Evolutionary conservation across 2,113 vertebrate genomes (phyloP).

Genomic region (Pedetes capensis): DNA sequence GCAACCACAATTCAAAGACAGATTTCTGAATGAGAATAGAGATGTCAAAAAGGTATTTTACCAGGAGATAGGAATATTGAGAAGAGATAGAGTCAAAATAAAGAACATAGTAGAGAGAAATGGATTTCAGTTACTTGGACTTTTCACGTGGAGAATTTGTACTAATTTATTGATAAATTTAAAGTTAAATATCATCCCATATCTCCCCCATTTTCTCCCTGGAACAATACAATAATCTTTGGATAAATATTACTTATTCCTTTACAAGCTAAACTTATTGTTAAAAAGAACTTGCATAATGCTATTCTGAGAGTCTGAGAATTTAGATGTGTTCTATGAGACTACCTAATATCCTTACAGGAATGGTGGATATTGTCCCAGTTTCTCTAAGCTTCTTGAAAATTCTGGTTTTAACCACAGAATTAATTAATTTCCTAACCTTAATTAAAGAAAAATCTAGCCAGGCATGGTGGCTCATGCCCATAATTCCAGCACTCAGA

Average conservation of each 20-base stretch:
- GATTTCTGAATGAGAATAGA: neutral
- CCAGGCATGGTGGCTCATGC: no score
- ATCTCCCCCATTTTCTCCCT: neutral
- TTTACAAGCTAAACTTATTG: neutral
- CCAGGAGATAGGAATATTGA: neutral
- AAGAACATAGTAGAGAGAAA: neutral
- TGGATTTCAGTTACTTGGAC: neutral
- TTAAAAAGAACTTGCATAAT: neutral
- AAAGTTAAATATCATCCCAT: neutral
- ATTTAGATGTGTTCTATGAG: neutral
- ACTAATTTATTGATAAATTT: neutral
- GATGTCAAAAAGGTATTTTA: neutral
- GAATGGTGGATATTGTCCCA: neutral
- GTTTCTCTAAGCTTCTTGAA: neutral
- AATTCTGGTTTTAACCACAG: neutral
- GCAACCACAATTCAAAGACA: neutral
- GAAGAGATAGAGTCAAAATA: neutral
- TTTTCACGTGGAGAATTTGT: neutral
- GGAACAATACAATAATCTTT: neutral
- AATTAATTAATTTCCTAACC: neutral
- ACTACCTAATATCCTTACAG: neutral
- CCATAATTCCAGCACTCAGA: no score
- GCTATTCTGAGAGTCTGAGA: neutral
- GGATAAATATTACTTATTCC: neutral
- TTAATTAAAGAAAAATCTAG: neutral